Evolutionary conservation across 64 coral and sea anemone species (phyloP).

Genomic region (Astreopora myriophthalma): DNA sequence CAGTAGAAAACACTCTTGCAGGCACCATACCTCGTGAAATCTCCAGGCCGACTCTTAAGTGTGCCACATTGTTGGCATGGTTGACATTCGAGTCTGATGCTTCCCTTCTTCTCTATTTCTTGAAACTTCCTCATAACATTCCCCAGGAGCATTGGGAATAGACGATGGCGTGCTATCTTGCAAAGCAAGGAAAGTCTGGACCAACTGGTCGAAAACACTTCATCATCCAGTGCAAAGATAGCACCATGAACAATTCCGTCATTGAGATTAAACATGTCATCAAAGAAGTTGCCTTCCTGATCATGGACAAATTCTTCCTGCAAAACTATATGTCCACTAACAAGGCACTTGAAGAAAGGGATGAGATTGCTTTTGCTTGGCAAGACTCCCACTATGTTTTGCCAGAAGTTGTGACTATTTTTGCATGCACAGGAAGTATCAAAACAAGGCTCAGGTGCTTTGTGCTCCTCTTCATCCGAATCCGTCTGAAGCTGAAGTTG

Average conservation of each 20-base stretch:
- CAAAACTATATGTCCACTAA: constrained; percentile 9
- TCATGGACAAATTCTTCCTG: neutral
- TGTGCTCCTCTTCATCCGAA: neutral
- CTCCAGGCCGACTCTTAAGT: constrained; percentile 22
- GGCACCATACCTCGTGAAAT: constrained; percentile 33
- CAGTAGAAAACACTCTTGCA: constrained; percentile 55
- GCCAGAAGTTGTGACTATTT: constrained; percentile 21
- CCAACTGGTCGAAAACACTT: constrained; percentile 13
- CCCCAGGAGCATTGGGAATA: neutral
- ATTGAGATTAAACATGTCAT: constrained; percentile 21
- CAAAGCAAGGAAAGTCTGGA: constrained; percentile 1
- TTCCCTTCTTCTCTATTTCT: constrained; percentile 17
- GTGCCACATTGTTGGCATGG: constrained; percentile 3
- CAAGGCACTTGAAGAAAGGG: constrained; percentile 12
- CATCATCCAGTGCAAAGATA: neutral
- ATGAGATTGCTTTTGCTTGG: constrained; percentile 24
- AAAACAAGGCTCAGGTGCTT: neutral
- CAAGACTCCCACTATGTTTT: constrained; percentile 19
- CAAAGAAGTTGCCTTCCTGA: constrained; percentile 35
- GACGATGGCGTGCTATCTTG: constrained; percentile 6
- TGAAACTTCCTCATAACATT: neutral
- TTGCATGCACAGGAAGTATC: constrained; percentile 12
- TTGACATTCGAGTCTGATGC: constrained; percentile 18
- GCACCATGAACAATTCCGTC: neutral
- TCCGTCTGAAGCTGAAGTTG: neutral